Conservation (phyloP, 2,113 vertebrate species). For the Urocolius indicus region DNA sequence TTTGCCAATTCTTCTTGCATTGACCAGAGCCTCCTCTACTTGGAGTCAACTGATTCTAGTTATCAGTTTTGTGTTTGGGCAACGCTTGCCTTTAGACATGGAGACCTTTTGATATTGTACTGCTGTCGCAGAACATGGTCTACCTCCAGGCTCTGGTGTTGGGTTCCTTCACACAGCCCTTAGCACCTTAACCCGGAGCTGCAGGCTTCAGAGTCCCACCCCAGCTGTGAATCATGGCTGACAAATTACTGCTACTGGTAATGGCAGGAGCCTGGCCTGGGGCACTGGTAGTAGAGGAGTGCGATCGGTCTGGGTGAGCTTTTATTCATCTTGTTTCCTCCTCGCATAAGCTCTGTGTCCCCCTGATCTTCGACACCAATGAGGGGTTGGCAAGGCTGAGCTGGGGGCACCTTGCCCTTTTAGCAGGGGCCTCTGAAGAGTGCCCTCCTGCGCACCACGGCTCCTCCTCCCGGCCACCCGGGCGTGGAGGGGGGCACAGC, state of each 20-base stretch:
- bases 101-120: background rate
- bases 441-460: fast-evolving
- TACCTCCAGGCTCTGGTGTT: fast-evolving
- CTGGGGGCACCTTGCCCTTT: background rate
- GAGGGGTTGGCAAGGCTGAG: background rate
- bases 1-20: background rate
- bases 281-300: background rate
- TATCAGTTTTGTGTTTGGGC: background rate
- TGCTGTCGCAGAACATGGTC: fast-evolving
- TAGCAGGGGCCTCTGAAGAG: too few species aligned
- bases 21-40: background rate
- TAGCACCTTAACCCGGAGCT: background rate
- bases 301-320: background rate
- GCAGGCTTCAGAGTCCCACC: background rate
- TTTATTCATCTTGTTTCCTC: background rate
- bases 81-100: background rate
- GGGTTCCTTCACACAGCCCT: background rate
- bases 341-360: fast-evolving
- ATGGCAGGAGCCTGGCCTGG: background rate
- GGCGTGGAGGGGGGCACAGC: fast-evolving
- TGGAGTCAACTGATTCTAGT: too few species aligned
- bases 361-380: too few species aligned
- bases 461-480: background rate
- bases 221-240: background rate
- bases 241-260: background rate